These are phyloP conservation scores for Myoxocephalus aenaeus DNA, from an alignment of 2,797 vertebrate genomes.

Conservation along the genomic window DNA sequence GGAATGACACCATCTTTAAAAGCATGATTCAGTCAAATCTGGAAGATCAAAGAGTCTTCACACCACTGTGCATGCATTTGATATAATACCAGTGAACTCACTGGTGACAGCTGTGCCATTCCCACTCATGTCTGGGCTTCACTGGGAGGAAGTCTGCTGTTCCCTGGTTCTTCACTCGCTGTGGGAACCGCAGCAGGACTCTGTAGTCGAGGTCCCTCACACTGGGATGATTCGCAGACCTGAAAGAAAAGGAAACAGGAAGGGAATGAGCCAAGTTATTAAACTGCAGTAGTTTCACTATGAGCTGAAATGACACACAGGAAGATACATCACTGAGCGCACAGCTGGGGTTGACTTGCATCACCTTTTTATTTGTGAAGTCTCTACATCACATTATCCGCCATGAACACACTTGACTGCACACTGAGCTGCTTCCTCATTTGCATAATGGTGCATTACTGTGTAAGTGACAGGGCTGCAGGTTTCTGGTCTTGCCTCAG, in stretches of 20 bases:
- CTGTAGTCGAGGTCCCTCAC: slow-evolving; percentile 83
- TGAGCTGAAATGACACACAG: background rate
- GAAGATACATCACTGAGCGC: background rate
- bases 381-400: slow-evolving; percentile 21
- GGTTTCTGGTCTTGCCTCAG: slow-evolving; percentile 41
- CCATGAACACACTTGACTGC: background rate
- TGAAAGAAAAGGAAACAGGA: slow-evolving; percentile 50
- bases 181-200: slow-evolving; percentile 88
- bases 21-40: background rate
- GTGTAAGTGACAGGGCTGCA: slow-evolving; percentile 6
- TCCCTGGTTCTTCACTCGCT: slow-evolving; percentile 89
- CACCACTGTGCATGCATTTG: background rate
- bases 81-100: slow-evolving; percentile 62
- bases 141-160: slow-evolving; percentile 87
- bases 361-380: slow-evolving; percentile 7
- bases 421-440: slow-evolving; percentile 16
- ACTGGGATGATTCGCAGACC: slow-evolving; percentile 81
- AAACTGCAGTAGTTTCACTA: background rate
- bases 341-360: background rate
- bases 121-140: slow-evolving; percentile 88
- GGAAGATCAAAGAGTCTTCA: background rate
- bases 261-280: background rate
- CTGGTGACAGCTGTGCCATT: slow-evolving; percentile 92
- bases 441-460: slow-evolving; percentile 39
- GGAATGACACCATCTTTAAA: background rate